phyloP scores from a whole-genome alignment of 2,113 vertebrate species.

The Psittacara wagleri region DNA sequence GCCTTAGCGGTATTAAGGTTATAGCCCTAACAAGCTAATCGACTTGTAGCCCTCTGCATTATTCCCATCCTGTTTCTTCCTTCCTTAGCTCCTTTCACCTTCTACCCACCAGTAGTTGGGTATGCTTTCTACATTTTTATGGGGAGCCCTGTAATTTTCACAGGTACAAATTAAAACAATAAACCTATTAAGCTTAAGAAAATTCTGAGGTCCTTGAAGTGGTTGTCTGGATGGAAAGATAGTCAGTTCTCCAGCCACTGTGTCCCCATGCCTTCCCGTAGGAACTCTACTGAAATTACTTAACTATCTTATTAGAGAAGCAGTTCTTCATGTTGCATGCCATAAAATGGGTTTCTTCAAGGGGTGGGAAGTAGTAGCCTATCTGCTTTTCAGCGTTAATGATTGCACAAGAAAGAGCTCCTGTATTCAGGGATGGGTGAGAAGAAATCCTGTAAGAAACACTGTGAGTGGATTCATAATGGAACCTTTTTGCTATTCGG shows the following conservation, averaged over 20 bases:
- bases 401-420: conserved; percentile 2
- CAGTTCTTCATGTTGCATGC: neutral
- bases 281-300: neutral
- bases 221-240: neutral
- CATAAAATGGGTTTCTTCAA: conserved; percentile 34
- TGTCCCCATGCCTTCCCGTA: neutral
- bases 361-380: conserved; percentile 20
- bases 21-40: neutral
- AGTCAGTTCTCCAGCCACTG: neutral
- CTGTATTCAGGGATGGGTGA: neutral
- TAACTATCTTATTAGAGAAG: neutral
- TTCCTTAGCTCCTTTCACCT: neutral
- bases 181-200: neutral
- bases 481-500: conserved; percentile 15
- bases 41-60: neutral
- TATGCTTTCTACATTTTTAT: neutral
- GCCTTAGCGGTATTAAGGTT: neutral
- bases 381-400: neutral
- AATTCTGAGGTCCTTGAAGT: neutral
- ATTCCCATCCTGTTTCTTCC: neutral
- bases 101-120: neutral
- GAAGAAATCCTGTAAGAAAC: conserved; percentile 19
- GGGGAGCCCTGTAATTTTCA: neutral
- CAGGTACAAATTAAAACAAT: neutral
- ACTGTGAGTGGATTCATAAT: conserved; percentile 34